Base-by-base conservation (phyloP, 2,797 vertebrate species). In the Xenentodon cancila region DNA sequence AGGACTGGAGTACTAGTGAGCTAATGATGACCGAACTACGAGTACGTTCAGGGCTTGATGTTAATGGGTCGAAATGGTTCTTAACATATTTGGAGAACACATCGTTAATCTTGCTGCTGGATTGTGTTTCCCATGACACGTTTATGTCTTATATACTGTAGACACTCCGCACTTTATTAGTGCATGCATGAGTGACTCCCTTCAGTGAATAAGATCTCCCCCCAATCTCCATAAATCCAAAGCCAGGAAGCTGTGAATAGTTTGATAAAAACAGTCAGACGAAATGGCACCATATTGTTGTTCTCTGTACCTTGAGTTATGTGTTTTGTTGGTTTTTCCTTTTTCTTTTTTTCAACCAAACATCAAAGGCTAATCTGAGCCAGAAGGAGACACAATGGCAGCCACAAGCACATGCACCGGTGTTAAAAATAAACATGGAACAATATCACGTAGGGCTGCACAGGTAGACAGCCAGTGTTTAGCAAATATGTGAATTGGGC, bases 271-370 rank as follows among this genome's bases (percentile, higher is more conserved):
- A 74, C 51, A 62, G 60, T 76, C 82, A 91, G 88, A 92, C 84
- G 57, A 88, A 88, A 86, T 80, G 86, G 88, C 90, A 88, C 85
- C 88, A 73, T 75, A 64, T 20, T 81, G 78, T 85, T 88, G 70
- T 89, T 66, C 59, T 63, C 16, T 53, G 58, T 75, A 80, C 73
- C 79, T 84, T 81, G 44, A 46, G 61, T 44, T 37, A 37, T 11
- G 11, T 32, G 3, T 32, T 32, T 32, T 32, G n/a, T n/a, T n/a
- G n/a, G n/a, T 25, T 25, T 25, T 37, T 13, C 11, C 11, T 19
- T 42, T 9, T 2, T 37, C 17, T 11, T 46, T 18, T 0, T 16
- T 13, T 77, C 79, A 44, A 67, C 56, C 40, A 62, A 80, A 72
- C 68, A 56, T 64, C 64, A 81, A 58, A 77, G 76, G 11, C 49